These are phyloP conservation scores for Aricia agestis DNA, from an alignment of 1,140 invertebrate species.

Conservation along the genomic window DNA sequence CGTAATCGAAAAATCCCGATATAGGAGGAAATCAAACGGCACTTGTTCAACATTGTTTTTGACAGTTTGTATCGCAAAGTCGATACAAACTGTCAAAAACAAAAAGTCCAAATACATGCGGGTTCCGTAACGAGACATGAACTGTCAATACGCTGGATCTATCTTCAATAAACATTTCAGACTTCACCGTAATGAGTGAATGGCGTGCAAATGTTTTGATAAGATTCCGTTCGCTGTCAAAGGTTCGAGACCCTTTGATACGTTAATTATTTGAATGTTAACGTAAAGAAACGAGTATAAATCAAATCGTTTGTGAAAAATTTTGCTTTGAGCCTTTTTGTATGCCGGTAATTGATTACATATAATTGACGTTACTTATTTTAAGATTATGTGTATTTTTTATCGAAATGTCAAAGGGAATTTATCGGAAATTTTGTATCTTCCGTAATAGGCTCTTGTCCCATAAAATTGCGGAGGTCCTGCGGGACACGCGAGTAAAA, in stretches of 20 bases:
- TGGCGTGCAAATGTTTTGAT: conserved; percentile 8
- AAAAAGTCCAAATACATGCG: background rate
- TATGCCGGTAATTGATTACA: background rate
- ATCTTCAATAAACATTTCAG: background rate
- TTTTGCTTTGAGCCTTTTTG: background rate
- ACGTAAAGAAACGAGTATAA: conserved; percentile 3
- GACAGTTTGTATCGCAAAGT: background rate
- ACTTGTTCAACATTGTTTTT: background rate
- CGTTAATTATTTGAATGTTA: background rate
- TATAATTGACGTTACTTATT: background rate
- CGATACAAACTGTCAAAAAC: background rate
- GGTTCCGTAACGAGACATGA: background rate
- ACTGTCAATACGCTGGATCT: background rate
- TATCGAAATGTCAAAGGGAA: background rate
- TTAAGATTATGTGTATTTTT: background rate
- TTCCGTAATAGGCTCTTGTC: too few relatives aligned
- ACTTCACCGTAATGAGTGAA: background rate
- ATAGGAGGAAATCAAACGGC: background rate
- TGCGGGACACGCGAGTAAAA: too few relatives aligned
- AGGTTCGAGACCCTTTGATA: background rate
- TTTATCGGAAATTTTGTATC: too few relatives aligned
- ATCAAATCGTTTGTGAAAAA: background rate
- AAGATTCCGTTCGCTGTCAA: background rate
- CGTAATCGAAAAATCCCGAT: background rate
- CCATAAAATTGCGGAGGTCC: too few relatives aligned